Percentiles rank a stretch among this genome's conserved stretches.
phyloP scores from a whole-genome alignment of 2,797 vertebrate species.

The Galago senegalensis region DNA sequence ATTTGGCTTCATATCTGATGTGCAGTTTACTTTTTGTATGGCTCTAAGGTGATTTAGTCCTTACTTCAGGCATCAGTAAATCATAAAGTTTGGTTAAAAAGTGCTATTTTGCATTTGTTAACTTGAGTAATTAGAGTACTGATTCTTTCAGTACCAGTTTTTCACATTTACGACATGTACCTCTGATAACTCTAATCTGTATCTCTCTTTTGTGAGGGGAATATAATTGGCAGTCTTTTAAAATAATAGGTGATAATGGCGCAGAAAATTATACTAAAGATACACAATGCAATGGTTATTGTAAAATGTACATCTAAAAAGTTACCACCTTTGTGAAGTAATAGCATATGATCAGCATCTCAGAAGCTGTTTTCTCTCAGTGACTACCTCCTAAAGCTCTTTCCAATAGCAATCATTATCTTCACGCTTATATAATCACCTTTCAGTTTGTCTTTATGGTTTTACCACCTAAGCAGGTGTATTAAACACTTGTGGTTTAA shows the following conservation, averaged over 20 bases:
- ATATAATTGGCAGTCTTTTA: background rate
- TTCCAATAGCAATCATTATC: background rate
- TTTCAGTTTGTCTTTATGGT: background rate
- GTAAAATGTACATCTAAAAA: background rate
- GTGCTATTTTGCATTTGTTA: background rate
- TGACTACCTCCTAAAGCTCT: background rate
- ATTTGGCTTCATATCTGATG: background rate
- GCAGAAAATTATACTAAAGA: background rate
- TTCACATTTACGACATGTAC: background rate
- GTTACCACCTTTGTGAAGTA: background rate
- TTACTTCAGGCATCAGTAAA: background rate
- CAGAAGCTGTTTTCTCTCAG: fast-evolving
- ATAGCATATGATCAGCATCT: background rate
- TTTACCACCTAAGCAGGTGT: background rate
- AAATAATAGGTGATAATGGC: background rate
- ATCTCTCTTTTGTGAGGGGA: background rate
- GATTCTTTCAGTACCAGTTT: background rate
- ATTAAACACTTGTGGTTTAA: background rate
- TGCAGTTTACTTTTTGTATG: background rate
- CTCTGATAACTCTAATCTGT: background rate
- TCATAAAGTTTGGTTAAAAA: background rate
- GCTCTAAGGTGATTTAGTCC: background rate
- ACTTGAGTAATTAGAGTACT: background rate
- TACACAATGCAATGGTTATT: background rate
- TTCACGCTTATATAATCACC: background rate